Conservation (phyloP, 37 sponge, comb jelly and placozoan species). For the Spongilla lacustris region DNA sequence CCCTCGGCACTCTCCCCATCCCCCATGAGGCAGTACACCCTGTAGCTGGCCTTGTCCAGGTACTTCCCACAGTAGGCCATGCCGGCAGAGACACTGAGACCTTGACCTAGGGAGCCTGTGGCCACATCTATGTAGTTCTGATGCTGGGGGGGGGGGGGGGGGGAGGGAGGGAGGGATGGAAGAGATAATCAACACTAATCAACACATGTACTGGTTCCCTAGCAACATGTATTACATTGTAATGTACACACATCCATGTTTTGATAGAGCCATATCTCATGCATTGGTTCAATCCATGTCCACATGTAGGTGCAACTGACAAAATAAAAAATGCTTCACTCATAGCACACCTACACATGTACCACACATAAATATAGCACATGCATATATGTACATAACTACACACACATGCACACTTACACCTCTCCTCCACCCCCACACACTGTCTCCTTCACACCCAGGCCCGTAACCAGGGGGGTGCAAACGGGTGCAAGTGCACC, state of each 20-base stretch:
- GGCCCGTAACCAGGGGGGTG: too few species aligned
- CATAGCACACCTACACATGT: too few species aligned
- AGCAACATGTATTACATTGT: too few species aligned
- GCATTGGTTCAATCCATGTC: too few species aligned
- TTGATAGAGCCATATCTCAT: too few species aligned
- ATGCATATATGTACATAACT: background rate
- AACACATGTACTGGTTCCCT: too few species aligned
- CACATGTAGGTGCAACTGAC: too few species aligned
- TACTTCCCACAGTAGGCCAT: conserved; percentile 99
- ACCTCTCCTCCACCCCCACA: background rate
- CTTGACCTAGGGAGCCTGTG: conserved; percentile 98
- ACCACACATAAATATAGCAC: too few species aligned
- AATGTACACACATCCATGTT: too few species aligned
- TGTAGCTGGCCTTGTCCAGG: conserved; percentile 96
- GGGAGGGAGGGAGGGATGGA: background rate
- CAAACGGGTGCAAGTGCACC: too few species aligned
- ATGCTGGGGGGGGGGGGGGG: conserved; percentile 47
- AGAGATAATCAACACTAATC: background rate
- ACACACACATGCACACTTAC: background rate
- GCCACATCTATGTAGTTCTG: conserved; percentile 97
- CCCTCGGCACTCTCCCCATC: conserved; percentile 99
- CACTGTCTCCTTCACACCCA: background rate
- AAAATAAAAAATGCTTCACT: too few species aligned
- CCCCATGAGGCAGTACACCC: conserved; percentile 91
- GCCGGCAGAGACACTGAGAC: conserved; percentile 91